These are phyloP conservation scores for Camelus bactrianus DNA, from an alignment of 2,113 vertebrate genomes.

Conservation along the genomic window DNA sequence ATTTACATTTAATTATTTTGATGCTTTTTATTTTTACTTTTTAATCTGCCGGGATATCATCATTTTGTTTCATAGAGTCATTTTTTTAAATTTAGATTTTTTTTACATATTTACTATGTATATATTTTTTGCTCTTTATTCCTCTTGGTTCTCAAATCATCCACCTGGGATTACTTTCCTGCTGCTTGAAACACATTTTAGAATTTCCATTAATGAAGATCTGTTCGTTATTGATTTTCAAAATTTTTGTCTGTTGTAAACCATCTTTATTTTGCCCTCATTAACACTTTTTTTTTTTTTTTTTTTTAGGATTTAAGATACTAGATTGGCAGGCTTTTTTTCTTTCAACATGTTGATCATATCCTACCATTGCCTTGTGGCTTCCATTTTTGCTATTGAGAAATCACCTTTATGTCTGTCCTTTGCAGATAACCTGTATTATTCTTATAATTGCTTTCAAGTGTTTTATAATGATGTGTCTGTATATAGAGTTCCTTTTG, in stretches of 20 bases:
- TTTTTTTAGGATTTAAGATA: not conserved
- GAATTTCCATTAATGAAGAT: not conserved
- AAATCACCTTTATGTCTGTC: not conserved
- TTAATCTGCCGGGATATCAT: not conserved
- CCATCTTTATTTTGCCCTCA: not conserved
- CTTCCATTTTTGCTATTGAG: not conserved
- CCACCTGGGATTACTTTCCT: not conserved
- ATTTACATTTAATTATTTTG: not conserved
- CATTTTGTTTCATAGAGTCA: not conserved
- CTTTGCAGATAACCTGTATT: not conserved
- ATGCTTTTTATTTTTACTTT: not conserved
- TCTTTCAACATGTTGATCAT: not conserved
- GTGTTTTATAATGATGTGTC: not conserved
- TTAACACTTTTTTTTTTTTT: not conserved
- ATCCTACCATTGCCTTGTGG: not conserved
- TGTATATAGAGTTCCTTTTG: not conserved
- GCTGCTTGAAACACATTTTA: not conserved
- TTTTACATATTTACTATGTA: not conserved
- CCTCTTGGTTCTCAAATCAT: not conserved
- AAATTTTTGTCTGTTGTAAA: not conserved
- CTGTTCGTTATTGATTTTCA: not conserved
- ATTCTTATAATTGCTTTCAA: not conserved
- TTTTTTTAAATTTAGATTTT: not conserved
- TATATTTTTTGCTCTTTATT: not conserved
- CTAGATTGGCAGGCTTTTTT: not conserved